phyloP scores from a whole-genome alignment of 2,888 invertebrate species.

The Epirrhoe tristata region DNA sequence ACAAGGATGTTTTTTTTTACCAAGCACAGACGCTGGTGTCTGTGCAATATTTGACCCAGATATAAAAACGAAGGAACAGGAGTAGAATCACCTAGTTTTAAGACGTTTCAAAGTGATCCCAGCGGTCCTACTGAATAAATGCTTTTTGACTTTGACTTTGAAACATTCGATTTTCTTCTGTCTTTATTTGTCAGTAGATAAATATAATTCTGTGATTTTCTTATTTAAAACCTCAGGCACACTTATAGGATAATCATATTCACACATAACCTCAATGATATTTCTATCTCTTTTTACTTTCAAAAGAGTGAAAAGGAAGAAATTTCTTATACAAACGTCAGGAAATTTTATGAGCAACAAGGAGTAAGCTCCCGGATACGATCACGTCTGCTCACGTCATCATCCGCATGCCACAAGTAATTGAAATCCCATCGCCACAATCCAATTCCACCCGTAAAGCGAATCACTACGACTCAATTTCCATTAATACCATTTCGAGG shows the following conservation, averaged over 20 bases:
- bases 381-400: conserved; percentile 32
- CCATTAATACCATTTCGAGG: conserved; percentile 7
- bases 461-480: conserved; percentile 26
- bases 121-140: too few species aligned
- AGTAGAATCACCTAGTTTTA: too few species aligned
- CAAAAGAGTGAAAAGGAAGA: not conserved
- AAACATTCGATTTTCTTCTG: too few species aligned
- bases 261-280: not conserved
- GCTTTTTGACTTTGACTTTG: too few species aligned
- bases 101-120: too few species aligned
- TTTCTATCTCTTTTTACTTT: not conserved
- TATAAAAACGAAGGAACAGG: too few species aligned
- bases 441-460: conserved; percentile 21
- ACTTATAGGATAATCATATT: not conserved
- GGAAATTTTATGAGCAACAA: not conserved
- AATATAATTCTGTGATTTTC: too few species aligned
- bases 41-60: too few species aligned
- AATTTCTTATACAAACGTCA: not conserved
- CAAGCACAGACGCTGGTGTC: too few species aligned
- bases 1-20: too few species aligned
- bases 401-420: conserved; percentile 30
- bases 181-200: too few species aligned
- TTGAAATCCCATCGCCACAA: conserved; percentile 27
- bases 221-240: not conserved
- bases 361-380: conserved; percentile 4